These are phyloP conservation scores for Oostethus manadensis DNA, from an alignment of 2,113 vertebrate species.

Conservation along the genomic window DNA sequence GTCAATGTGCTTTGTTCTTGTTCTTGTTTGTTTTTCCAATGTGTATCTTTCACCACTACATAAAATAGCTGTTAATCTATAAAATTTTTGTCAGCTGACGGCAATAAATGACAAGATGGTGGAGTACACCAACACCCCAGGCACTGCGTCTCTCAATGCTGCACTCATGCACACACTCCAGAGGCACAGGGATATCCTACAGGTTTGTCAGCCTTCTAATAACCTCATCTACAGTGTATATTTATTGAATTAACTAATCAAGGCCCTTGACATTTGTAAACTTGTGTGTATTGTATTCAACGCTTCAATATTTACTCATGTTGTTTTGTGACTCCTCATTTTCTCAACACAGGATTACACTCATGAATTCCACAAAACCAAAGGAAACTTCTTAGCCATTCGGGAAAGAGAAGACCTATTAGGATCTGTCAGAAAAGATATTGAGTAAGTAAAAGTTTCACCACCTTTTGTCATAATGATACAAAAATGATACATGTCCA, in stretches of 20 bases:
- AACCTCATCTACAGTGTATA: not conserved
- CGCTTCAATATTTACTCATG: not conserved
- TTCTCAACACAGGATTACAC: conserved; percentile 85
- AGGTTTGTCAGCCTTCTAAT: conserved; percentile 67
- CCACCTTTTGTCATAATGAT: too few relatives aligned
- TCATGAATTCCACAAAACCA: conserved; percentile 98
- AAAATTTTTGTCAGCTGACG: conserved; percentile 75
- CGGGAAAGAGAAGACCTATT: conserved; percentile 93
- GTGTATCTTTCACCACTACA: not conserved
- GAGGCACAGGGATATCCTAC: conserved; percentile 93
- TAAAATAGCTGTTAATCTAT: not conserved
- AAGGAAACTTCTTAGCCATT: conserved; percentile 92
- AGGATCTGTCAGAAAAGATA: conserved; percentile 95
- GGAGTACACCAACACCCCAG: conserved; percentile 86
- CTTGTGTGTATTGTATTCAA: not conserved
- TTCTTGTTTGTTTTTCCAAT: not conserved
- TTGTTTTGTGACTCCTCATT: not conserved
- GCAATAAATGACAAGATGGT: conserved; percentile 96
- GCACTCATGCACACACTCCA: conserved; percentile 95
- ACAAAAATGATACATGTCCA: too few relatives aligned
- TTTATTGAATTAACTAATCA: not conserved
- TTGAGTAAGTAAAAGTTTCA: conserved; percentile 82
- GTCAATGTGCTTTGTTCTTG: not conserved
- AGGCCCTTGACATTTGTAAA: not conserved
- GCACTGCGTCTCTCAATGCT: conserved; percentile 86